phyloP scores from a whole-genome alignment of 2,888 invertebrate species.

The Xiphydria camelus region DNA sequence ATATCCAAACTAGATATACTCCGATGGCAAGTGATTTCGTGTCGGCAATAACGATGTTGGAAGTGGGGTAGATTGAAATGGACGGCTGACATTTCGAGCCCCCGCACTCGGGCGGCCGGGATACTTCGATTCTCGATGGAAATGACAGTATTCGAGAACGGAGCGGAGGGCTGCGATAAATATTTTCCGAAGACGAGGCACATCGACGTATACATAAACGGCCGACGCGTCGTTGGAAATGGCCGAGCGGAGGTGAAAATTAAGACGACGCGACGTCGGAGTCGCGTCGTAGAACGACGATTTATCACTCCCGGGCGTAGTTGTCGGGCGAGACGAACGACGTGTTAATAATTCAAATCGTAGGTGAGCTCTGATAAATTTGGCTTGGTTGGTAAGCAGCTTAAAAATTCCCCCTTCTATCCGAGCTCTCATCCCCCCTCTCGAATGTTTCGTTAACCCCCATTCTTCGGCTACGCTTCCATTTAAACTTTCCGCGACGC shows the following conservation, averaged over 20 bases:
- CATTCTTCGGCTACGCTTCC: slow-evolving; percentile 30
- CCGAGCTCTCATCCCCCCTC: slow-evolving; percentile 11
- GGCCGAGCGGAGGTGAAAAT: background rate
- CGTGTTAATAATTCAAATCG: slow-evolving; percentile 34
- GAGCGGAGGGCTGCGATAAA: no score
- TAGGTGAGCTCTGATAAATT: slow-evolving; percentile 31
- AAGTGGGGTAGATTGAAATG: no score
- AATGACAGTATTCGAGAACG: no score
- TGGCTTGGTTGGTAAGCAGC: slow-evolving; percentile 37
- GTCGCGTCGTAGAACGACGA: background rate
- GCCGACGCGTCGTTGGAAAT: background rate
- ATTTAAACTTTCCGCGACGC: slow-evolving; percentile 44
- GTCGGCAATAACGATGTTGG: no score
- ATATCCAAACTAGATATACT: no score
- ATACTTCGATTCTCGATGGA: no score
- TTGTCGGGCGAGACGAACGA: slow-evolving; percentile 16
- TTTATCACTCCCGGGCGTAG: slow-evolving; percentile 5
- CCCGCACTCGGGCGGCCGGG: no score
- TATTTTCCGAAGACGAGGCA: no score
- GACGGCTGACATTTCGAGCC: no score
- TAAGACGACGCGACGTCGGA: no score
- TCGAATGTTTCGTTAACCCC: slow-evolving; percentile 35
- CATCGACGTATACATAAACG: no score
- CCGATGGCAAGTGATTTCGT: no score
- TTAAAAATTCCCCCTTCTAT: slow-evolving; percentile 35